Evolutionary conservation across 2,888 invertebrate genomes (phyloP).

Genomic region (Carabus problematicus): DNA sequence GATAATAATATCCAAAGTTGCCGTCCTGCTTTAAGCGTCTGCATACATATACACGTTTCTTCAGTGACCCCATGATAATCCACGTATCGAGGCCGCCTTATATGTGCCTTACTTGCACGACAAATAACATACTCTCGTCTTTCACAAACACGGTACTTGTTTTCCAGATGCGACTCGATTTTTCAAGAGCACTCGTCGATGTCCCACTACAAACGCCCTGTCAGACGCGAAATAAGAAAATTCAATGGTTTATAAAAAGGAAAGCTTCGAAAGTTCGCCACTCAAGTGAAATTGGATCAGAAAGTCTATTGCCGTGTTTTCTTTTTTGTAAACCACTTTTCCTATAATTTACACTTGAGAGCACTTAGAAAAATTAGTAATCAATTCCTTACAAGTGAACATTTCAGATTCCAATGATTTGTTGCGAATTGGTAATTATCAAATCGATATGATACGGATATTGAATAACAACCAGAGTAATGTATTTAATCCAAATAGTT

Average conservation of each 20-base stretch:
- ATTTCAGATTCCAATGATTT: neutral
- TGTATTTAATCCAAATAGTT: too few relatives aligned
- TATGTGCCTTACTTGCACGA: neutral
- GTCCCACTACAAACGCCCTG: too few relatives aligned
- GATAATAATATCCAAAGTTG: too few relatives aligned
- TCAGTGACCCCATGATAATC: too few relatives aligned
- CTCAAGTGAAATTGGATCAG: conserved; percentile 7
- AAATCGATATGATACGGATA: too few relatives aligned
- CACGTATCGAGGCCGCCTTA: too few relatives aligned
- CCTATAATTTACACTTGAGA: neutral
- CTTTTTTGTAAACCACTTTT: neutral
- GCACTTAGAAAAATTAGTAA: neutral
- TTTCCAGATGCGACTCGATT: neutral
- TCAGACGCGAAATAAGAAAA: neutral
- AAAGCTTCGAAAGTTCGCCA: neutral
- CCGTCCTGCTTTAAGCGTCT: too few relatives aligned
- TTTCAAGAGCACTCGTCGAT: too few relatives aligned
- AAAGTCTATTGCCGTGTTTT: neutral
- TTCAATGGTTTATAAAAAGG: conserved; percentile 2
- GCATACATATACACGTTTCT: too few relatives aligned
- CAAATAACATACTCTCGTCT: neutral
- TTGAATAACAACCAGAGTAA: too few relatives aligned
- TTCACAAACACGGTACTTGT: neutral
- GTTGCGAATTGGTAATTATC: too few relatives aligned
- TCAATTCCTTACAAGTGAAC: neutral